Evolutionary conservation across 2,888 invertebrate species (phyloP), one percentile per base, ranked within the genome.

Genomic region (Orthonychiurus folsomi): DNA sequence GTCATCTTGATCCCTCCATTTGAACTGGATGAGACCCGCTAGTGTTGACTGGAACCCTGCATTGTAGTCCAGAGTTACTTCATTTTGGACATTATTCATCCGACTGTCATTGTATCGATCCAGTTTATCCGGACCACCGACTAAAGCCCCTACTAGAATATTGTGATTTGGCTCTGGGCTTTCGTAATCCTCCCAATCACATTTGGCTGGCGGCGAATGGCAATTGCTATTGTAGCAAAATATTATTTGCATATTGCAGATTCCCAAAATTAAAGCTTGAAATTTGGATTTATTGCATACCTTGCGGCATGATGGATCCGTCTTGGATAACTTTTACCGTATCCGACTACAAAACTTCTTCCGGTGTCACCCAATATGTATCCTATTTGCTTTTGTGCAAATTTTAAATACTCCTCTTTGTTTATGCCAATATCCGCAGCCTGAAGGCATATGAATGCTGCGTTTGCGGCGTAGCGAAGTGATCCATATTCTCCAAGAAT

Each of bases 31-130:
- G 9, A 56, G 26, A 5, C 25, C 56, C 9, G 56, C 56, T 9
- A 56, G 56, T 15, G 24, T 25, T 26, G 56, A 78, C 63, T 82
- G 81, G 70, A 82, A 82, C 1, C 82, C 82, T 2, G 81, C 81
- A 70, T 82, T 82, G 74, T 79, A 82, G 69, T 82, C 81, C 21
- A 81, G 73, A 15, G 81, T 80, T 1, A 82, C 82, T 72, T 82
- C 82, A 59, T 81, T 82, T 70, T 80, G 81, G 5, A 80, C 75
- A 73, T 79, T 81, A 65, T 82, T 81, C 61, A 80, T 78, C 55
- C 82, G 76, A 24, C 74, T 74, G 71, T 83, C 82, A 58, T 76
- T 76, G 73, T 81, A 83, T 60, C 76, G 73, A 69, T 82, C 83
- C 52, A 78, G 79, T 63, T 77, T 77, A 69, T 81, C 80, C 0